Conservation (phyloP, 2,113 vertebrate genomes). For the Geococcyx californianus region DNA sequence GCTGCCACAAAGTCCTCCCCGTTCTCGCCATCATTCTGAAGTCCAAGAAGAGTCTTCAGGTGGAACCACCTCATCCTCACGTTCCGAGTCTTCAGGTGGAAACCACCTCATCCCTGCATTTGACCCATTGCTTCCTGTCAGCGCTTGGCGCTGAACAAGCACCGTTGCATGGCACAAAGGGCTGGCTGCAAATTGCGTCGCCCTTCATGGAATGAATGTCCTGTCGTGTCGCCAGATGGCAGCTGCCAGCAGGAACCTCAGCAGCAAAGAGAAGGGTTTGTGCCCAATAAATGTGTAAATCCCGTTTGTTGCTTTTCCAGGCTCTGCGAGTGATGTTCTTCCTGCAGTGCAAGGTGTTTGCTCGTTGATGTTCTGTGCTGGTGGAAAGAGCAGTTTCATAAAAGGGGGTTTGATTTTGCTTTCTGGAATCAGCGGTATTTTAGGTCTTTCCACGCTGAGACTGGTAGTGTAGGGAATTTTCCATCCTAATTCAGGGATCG, state of each 20-base stretch:
- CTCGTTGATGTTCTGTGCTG: neutral
- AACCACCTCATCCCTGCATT: neutral
- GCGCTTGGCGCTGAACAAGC: fast-evolving
- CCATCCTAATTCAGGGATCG: neutral
- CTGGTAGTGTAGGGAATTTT: neutral
- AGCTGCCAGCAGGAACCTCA: neutral
- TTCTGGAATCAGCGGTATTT: neutral
- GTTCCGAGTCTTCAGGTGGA: neutral
- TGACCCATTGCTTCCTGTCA: fast-evolving
- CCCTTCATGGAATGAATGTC: fast-evolving
- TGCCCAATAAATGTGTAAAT: neutral
- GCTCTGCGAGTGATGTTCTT: neutral
- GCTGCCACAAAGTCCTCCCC: too few species aligned
- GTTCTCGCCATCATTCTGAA: too few species aligned
- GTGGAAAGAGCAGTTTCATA: fast-evolving
- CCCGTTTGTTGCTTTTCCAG: neutral
- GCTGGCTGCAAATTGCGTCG: fast-evolving
- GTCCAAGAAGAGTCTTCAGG: too few species aligned
- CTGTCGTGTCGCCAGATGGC: fast-evolving
- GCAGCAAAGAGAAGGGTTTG: neutral
- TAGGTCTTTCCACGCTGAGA: neutral
- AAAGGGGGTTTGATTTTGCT: neutral
- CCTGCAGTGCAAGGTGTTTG: neutral
- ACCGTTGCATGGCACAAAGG: neutral
- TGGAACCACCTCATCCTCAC: too few species aligned